Percentiles rank a stretch among this genome's conserved stretches.
Conservation (phyloP, 2,888 invertebrate genomes). For the Sturmia bella region DNA sequence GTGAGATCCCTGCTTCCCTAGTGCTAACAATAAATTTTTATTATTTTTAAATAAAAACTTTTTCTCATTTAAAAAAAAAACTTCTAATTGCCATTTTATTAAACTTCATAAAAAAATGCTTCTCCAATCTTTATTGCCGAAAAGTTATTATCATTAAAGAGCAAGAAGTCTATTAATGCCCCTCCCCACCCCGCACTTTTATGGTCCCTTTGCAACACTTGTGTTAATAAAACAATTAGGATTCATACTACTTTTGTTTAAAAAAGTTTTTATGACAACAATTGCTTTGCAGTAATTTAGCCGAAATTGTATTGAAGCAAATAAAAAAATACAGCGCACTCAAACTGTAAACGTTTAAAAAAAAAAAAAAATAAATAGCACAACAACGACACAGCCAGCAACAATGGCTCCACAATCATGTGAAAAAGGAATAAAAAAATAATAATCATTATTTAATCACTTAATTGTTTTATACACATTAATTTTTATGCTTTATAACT, state of each 20-base stretch:
- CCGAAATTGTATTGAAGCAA: too few relatives aligned
- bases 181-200: not conserved
- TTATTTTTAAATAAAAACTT: not conserved
- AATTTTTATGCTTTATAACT: conserved; percentile 66
- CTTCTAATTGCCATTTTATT: conserved; percentile 16
- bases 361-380: conserved; percentile 16
- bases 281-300: conserved; percentile 24
- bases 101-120: not conserved
- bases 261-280: conserved; percentile 25
- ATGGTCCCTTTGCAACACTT: not conserved
- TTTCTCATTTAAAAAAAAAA: not conserved
- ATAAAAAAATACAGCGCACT: not conserved
- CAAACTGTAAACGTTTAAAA: conserved; percentile 4
- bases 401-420: conserved; percentile 16
- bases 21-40: not conserved
- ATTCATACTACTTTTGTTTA: conserved; percentile 16
- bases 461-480: conserved; percentile 68
- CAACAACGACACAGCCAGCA: conserved; percentile 25
- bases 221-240: conserved; percentile 37
- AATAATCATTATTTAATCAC: conserved; percentile 59
- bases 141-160: conserved; percentile 31
- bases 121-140: not conserved
- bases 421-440: conserved; percentile 1
- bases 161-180: not conserved
- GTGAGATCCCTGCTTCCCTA: too few relatives aligned